Evolutionary conservation across 2,888 invertebrate genomes (phyloP).

Genomic region (Oscheius sp.): DNA sequence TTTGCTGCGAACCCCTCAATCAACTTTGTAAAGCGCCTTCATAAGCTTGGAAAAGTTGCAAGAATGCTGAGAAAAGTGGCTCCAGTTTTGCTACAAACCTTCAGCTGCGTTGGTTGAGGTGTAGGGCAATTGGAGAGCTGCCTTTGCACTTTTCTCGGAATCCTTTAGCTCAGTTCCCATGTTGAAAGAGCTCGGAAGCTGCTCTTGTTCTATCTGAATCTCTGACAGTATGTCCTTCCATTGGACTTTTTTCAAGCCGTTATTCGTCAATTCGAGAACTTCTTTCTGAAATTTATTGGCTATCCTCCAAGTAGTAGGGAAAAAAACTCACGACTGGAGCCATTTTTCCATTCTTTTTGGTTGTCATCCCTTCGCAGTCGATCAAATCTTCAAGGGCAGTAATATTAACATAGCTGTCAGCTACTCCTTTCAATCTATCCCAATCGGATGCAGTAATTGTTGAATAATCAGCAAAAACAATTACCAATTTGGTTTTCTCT

Average conservation of each 20-base stretch:
- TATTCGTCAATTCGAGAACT: background rate
- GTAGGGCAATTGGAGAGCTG: slow-evolving; percentile 51
- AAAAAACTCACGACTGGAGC: background rate
- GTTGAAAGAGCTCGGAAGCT: slow-evolving; percentile 17
- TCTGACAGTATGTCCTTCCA: background rate
- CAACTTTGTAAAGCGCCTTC: too few species aligned
- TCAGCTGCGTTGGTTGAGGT: slow-evolving; percentile 35
- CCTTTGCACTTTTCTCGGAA: slow-evolving; percentile 44
- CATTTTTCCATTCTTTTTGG: slow-evolving; percentile 28
- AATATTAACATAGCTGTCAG: slow-evolving; percentile 10
- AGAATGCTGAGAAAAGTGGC: too few species aligned
- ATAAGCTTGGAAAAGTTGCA: too few species aligned
- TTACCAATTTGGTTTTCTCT: too few species aligned
- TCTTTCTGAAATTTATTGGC: slow-evolving; percentile 19
- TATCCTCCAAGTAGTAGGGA: background rate
- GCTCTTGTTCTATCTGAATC: background rate
- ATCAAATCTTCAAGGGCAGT: background rate
- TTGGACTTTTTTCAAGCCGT: background rate
- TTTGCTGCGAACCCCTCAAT: too few species aligned
- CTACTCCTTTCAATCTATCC: slow-evolving; percentile 13
- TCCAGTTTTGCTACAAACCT: too few species aligned
- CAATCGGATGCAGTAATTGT: slow-evolving; percentile 14
- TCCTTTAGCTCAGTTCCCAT: slow-evolving; percentile 30
- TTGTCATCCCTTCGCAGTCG: background rate
- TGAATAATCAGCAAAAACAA: too few species aligned